Evolutionary conservation across 2,888 invertebrate genomes (phyloP).

Genomic region (Drosophila pseudotalamancana): DNA sequence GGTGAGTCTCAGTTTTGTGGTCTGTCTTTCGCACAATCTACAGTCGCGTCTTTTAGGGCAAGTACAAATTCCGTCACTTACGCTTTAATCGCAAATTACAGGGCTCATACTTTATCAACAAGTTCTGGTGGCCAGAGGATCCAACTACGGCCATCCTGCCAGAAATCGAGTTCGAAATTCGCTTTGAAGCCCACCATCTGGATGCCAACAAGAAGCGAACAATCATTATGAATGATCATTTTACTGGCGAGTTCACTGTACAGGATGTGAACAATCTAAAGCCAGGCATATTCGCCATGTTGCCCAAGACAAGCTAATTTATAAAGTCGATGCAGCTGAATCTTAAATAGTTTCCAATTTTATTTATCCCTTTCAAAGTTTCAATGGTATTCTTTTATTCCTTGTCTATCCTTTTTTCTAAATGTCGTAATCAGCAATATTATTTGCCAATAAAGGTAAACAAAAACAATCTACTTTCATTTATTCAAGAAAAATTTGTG

Average conservation of each 20-base stretch:
- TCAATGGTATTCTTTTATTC: slow-evolving; percentile 64
- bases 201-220: slow-evolving; percentile 74
- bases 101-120: slow-evolving; percentile 79
- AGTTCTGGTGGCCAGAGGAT: slow-evolving; percentile 83
- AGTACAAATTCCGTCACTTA: slow-evolving; percentile 46
- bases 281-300: slow-evolving; percentile 69
- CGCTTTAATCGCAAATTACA: slow-evolving; percentile 69
- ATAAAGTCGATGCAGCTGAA: neutral
- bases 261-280: slow-evolving; percentile 75
- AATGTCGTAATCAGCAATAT: slow-evolving; percentile 47
- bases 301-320: slow-evolving; percentile 64
- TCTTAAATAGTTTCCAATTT: neutral
- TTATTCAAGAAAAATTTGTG: neutral
- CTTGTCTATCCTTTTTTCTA: slow-evolving; percentile 21
- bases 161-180: slow-evolving; percentile 75
- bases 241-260: slow-evolving; percentile 70
- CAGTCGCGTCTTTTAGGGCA: slow-evolving; percentile 47
- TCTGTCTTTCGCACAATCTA: neutral
- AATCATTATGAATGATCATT: slow-evolving; percentile 73
- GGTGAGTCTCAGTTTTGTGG: slow-evolving; percentile 50
- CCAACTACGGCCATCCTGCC: slow-evolving; percentile 73
- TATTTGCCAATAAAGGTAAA: slow-evolving; percentile 51
- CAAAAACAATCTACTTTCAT: neutral
- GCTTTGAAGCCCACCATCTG: slow-evolving; percentile 60
- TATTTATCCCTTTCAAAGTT: slow-evolving; percentile 25